A percentile compares a stretch with the other conserved stretches of the same genome.
Evolutionary conservation across 2,888 invertebrate genomes (phyloP).

Genomic region (Ormyrus pomaceus): DNA sequence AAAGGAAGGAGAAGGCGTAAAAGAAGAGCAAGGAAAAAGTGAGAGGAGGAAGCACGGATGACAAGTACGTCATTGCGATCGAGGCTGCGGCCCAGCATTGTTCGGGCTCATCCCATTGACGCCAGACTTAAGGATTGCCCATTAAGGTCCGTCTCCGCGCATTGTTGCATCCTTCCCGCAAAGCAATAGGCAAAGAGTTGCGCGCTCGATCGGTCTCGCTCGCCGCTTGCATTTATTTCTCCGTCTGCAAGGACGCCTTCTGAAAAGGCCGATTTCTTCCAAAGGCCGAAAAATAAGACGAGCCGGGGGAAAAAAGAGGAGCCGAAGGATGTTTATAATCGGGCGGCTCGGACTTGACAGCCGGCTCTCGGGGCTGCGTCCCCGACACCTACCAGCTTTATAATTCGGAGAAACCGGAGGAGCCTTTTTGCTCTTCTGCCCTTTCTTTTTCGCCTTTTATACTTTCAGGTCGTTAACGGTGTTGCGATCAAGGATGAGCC

Average conservation of each 20-base stretch:
- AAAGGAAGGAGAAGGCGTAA: constrained; percentile 26
- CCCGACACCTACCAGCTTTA: background rate
- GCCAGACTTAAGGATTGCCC: constrained; percentile 54
- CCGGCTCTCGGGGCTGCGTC: constrained; percentile 2
- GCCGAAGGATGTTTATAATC: constrained; percentile 9
- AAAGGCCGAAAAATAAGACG: constrained; percentile 8
- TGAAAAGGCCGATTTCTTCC: constrained; percentile 9
- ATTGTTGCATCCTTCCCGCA: background rate
- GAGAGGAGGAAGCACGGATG: constrained; percentile 64
- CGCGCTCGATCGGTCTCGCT: too few species aligned
- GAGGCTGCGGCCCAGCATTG: constrained; percentile 58
- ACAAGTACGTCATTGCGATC: constrained; percentile 62
- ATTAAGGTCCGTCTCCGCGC: constrained; percentile 65
- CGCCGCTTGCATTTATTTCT: too few species aligned
- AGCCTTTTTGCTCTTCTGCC: background rate
- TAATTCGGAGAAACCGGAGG: constrained; percentile 25
- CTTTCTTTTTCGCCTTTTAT: background rate
- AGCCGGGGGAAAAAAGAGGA: background rate
- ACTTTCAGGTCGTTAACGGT: constrained; percentile 31
- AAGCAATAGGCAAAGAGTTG: background rate
- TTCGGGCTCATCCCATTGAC: constrained; percentile 50
- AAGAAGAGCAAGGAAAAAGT: constrained; percentile 39
- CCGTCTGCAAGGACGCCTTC: background rate
- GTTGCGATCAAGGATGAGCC: constrained; percentile 18
- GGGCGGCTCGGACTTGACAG: background rate